Evolutionary conservation across 2,797 vertebrate species (phyloP).

Genomic region (Chaetophractus vellerosus): DNA sequence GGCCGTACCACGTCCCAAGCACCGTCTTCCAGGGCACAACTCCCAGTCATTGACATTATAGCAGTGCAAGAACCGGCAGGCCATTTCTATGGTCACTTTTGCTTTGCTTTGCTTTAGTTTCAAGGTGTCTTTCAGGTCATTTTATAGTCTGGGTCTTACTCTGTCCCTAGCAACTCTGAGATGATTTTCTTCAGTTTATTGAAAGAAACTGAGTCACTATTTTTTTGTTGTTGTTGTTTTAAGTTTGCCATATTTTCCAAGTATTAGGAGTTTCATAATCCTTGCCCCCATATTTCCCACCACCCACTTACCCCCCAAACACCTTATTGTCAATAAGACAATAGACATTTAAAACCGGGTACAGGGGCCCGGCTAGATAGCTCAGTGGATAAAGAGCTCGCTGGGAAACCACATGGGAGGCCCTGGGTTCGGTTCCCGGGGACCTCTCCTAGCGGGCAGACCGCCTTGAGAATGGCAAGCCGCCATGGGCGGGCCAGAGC

Average conservation of each 20-base stretch:
- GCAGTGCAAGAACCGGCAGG: not conserved
- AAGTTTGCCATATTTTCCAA: not conserved
- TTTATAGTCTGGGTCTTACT: not conserved
- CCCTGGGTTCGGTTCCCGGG: too few species aligned
- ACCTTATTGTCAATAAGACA: not conserved
- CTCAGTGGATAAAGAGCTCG: too few species aligned
- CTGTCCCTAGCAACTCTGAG: not conserved
- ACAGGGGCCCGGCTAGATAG: too few species aligned
- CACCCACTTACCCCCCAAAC: not conserved
- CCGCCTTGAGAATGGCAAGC: too few species aligned
- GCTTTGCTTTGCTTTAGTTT: not conserved
- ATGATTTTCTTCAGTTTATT: conserved; percentile 14
- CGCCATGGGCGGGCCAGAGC: too few species aligned
- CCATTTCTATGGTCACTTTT: not conserved
- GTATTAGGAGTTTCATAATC: not conserved
- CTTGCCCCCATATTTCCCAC: not conserved
- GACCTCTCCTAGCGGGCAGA: too few species aligned
- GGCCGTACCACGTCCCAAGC: too few species aligned
- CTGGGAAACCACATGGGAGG: too few species aligned
- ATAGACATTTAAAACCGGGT: not conserved
- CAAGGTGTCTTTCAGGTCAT: not conserved
- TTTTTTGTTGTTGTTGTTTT: not conserved
- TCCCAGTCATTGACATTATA: not conserved
- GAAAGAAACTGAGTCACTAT: not conserved
- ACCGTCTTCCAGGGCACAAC: accelerated